Evolutionary conservation across 2,113 vertebrate species (phyloP), one percentile per base, ranked within the genome.

Genomic region (Tenebrosternarchus preto): DNA sequence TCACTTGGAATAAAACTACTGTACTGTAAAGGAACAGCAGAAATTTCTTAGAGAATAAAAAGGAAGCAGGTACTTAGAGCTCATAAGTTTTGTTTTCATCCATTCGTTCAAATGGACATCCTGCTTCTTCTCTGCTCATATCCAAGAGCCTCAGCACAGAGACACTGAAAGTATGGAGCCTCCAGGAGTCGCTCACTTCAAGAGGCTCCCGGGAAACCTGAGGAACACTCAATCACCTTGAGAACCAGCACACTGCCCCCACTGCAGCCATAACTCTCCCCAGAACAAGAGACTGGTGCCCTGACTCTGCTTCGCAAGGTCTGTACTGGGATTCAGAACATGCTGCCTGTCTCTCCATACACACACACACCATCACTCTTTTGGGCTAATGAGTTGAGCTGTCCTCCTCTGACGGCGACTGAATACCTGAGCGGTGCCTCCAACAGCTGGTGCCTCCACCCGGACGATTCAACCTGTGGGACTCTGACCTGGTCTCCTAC

Each of bases 311-410:
- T 75, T 7, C 36, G 53, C 61, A 24, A 59, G 63, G 79, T 56
- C 71, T 80, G 31, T 25, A 55, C 79, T 68, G 56, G 74, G 82
- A 80, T 83, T 83, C 67, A 80, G 67, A 83, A 67, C 82, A 80
- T 83, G 82, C n/a, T 80, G 77, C 43, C 43, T 43, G 9, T 53
- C 39, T 25, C 20, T 50, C 43, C 15, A 9, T 50, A 12, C 3
- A 5, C 25, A 31, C 15, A 19, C 63, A 66, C 72, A 73, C 56
- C 11, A 83, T 84, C 78, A 80, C 25, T 80, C 73, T 80, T 4
- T 80, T 61, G 63, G 74, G 36, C 82, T 84, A 84, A 84, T 80
- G 82, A 84, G 73, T 84, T 59, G 60, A 78, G 66, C 25, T 56
- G 82, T 76, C 77, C 64, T 83, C 56, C 61, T 66, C 64, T 70